Evolutionary conservation across 2,797 vertebrate genomes (phyloP).

Genomic region (Pseudotriccus pelzelni): DNA sequence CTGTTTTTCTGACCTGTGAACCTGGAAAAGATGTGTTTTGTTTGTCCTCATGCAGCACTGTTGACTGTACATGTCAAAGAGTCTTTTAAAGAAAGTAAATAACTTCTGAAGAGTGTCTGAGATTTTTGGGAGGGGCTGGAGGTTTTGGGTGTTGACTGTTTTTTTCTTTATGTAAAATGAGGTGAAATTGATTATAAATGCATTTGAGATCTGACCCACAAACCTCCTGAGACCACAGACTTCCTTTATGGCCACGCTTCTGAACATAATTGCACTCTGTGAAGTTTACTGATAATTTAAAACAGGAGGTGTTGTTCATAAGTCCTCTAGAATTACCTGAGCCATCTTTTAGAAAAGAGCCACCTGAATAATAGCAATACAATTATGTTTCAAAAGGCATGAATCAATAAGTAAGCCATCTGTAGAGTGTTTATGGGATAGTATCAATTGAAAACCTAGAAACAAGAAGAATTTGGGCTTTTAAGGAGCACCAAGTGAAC

Average conservation of each 20-base stretch:
- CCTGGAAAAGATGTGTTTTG: neutral
- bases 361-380: neutral
- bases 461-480: neutral
- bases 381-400: neutral
- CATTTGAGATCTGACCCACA: neutral
- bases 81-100: neutral
- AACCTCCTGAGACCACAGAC: neutral
- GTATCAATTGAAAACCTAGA: neutral
- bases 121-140: neutral
- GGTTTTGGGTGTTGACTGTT: fast-evolving
- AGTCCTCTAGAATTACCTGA: neutral
- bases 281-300: neutral
- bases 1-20: neutral
- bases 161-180: neutral
- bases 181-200: neutral
- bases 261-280: neutral
- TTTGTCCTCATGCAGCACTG: neutral
- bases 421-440: neutral
- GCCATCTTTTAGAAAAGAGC: neutral
- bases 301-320: neutral
- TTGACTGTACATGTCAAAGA: neutral
- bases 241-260: neutral
- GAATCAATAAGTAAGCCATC: neutral
- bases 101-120: neutral
- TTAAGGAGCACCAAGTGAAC: neutral